These are phyloP conservation scores for Propithecus coquereli DNA, from an alignment of 2,113 vertebrate species.

Conservation along the genomic window DNA sequence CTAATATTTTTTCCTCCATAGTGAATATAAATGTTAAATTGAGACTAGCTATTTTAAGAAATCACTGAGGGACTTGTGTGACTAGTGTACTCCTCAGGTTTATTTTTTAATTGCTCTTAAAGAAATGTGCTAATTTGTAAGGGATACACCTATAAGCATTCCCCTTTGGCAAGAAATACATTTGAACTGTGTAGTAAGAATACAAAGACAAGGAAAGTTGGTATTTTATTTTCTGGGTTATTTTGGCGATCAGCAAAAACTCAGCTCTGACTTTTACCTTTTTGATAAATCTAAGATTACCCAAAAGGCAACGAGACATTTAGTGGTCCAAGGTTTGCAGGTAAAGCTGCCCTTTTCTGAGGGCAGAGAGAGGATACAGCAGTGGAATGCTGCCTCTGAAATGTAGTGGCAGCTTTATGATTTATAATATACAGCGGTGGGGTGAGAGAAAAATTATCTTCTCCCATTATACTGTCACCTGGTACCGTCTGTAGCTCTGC, in stretches of 20 bases:
- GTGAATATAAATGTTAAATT: neutral
- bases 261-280: slow-evolving; percentile 26
- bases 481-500: neutral
- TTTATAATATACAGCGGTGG: neutral
- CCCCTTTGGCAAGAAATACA: neutral
- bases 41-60: neutral
- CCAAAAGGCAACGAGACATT: neutral
- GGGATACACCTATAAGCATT: neutral
- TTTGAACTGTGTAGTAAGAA: neutral
- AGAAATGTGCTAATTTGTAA: neutral
- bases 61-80: neutral
- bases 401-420: neutral
- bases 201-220: neutral
- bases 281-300: neutral
- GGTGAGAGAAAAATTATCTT: neutral
- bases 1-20: neutral
- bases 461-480: neutral
- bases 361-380: neutral
- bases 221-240: neutral
- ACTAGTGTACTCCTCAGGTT: neutral
- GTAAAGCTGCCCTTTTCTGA: neutral
- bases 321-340: neutral
- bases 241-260: neutral
- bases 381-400: neutral
- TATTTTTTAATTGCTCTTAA: neutral